These are phyloP conservation scores for Colletes collaris DNA, from an alignment of 2,888 invertebrate species.

Conservation along the genomic window DNA sequence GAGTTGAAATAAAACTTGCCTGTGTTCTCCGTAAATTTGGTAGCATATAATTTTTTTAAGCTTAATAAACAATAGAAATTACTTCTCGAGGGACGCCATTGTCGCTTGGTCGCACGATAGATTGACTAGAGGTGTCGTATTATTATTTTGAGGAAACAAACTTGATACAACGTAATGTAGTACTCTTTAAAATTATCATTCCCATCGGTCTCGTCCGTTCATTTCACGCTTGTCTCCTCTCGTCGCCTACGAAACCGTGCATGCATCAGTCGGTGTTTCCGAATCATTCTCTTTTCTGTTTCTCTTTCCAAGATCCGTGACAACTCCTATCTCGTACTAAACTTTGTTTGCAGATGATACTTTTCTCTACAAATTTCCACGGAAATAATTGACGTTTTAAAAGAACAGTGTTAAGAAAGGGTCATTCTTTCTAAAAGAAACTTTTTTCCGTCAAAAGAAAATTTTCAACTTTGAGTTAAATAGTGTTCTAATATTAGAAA, in stretches of 20 bases:
- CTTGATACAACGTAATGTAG: neutral
- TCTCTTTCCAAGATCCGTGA: slow-evolving; percentile 10
- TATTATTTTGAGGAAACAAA: neutral
- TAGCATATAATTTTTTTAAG: no score
- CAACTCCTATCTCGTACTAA: slow-evolving; percentile 45
- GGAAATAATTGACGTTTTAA: no score
- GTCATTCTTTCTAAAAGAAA: no score
- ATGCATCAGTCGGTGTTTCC: no score
- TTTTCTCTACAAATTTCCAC: no score
- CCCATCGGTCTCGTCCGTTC: slow-evolving; percentile 8
- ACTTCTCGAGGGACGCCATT: neutral
- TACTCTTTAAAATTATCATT: slow-evolving; percentile 15
- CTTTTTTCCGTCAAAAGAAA: no score
- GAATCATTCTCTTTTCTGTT: slow-evolving; percentile 16
- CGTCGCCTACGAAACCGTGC: neutral
- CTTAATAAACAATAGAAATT: neutral
- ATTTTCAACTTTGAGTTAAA: no score
- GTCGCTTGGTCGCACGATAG: neutral
- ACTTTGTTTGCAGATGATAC: slow-evolving; percentile 50
- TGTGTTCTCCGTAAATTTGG: no score
- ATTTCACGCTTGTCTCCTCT: slow-evolving; percentile 18
- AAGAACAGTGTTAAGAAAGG: no score
- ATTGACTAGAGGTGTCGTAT: neutral
- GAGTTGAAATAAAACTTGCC: no score
- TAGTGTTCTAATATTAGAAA: no score